A percentile compares a stretch with the other conserved stretches of the same genome.
Evolutionary conservation across 2,113 vertebrate genomes (phyloP).

Genomic region (Takifugu bimaculatus): DNA sequence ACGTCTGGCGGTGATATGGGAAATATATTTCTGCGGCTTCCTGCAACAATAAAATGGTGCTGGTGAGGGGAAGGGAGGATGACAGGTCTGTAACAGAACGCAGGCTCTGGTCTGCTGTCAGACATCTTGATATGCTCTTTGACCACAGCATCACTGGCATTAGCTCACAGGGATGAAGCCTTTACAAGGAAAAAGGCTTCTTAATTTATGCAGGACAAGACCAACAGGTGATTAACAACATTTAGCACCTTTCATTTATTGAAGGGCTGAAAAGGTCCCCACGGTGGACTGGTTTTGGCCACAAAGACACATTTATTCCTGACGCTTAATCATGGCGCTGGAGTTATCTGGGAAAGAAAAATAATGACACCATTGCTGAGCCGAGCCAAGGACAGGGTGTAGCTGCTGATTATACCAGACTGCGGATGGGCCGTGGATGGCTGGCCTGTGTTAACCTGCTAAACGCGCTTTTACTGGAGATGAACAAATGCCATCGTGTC

Average conservation of each 20-base stretch:
- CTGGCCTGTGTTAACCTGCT: not conserved
- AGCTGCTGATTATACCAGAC: conserved; percentile 22
- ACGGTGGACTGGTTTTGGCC: conserved; percentile 3
- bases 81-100: not conserved
- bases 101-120: not conserved
- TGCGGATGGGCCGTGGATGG: conserved; percentile 2
- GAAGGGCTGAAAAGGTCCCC: conserved; percentile 20
- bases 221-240: not conserved
- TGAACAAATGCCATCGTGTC: not conserved
- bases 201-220: conserved; percentile 7
- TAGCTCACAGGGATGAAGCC: not conserved
- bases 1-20: too few relatives aligned
- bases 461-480: conserved; percentile 8
- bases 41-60: not conserved
- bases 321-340: conserved; percentile 33
- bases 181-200: not conserved
- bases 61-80: not conserved
- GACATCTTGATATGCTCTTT: too few relatives aligned
- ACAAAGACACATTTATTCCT: conserved; percentile 19
- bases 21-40: too few relatives aligned
- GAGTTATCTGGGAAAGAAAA: conserved; percentile 31
- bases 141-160: not conserved
- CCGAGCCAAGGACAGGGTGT: conserved; percentile 49
- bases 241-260: conserved; percentile 10
- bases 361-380: conserved; percentile 43